Evolutionary conservation across 2,888 invertebrate genomes (phyloP).

Genomic region (Sphaeridia pumilis): DNA sequence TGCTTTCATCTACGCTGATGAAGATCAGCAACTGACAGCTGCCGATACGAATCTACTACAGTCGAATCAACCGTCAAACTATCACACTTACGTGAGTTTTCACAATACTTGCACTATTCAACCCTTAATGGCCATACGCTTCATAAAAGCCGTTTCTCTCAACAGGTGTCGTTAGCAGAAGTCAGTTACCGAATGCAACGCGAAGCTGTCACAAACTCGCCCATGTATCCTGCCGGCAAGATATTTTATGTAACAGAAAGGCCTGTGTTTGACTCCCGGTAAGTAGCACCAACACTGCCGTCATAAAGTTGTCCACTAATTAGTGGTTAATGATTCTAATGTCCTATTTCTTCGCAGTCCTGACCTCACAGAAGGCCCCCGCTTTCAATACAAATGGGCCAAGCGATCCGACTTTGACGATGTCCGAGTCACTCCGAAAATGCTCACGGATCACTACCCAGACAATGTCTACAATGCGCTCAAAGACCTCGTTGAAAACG

Average conservation of each 20-base stretch:
- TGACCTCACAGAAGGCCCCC: constrained; percentile 28
- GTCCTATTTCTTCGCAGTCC: constrained; percentile 21
- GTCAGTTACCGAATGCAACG: constrained; percentile 32
- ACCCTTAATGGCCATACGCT: no score
- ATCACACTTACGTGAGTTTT: constrained; percentile 31
- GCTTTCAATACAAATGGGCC: constrained; percentile 67
- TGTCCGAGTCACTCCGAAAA: constrained; percentile 69
- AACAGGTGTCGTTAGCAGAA: constrained; percentile 32
- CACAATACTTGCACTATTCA: no score
- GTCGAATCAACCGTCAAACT: constrained; percentile 51
- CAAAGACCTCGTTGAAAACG: constrained; percentile 20
- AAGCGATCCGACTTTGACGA: constrained; percentile 67
- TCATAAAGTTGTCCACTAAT: neutral
- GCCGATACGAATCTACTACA: constrained; percentile 27
- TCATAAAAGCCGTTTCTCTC: no score
- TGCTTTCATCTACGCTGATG: constrained; percentile 7
- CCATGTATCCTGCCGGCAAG: constrained; percentile 32
- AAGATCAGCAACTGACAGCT: constrained; percentile 8
- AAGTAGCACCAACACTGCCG: constrained; percentile 1
- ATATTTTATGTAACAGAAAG: constrained; percentile 30
- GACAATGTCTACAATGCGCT: constrained; percentile 62
- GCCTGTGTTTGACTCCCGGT: constrained; percentile 35
- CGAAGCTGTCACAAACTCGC: constrained; percentile 30
- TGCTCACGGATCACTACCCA: constrained; percentile 76
- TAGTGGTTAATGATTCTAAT: neutral